Evolutionary conservation across 2,797 vertebrate genomes (phyloP).

Genomic region (Calcarius lapponicus): DNA sequence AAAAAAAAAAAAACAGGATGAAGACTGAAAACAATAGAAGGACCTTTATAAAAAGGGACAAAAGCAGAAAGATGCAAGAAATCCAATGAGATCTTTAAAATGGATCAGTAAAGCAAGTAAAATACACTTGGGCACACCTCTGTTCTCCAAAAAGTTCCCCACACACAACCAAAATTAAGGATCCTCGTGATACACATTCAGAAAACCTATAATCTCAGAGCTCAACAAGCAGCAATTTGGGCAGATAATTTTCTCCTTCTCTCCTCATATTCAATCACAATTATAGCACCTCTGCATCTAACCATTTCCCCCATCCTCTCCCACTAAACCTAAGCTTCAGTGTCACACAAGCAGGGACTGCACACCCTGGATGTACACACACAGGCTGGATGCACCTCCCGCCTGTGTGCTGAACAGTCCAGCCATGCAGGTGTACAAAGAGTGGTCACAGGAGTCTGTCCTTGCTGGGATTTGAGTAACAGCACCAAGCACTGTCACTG

Average conservation of each 20-base stretch:
- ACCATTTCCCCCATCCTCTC: neutral
- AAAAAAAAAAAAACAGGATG: conserved; percentile 8
- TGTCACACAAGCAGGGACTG: neutral
- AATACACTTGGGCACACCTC: neutral
- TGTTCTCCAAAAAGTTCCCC: neutral
- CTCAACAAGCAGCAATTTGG: neutral
- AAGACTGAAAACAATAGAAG: conserved; percentile 54
- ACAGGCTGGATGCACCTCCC: neutral
- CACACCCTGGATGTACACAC: neutral
- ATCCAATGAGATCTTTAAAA: neutral
- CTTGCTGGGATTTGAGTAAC: neutral
- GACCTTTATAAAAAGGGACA: conserved; percentile 34
- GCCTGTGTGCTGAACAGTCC: neutral
- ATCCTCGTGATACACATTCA: neutral
- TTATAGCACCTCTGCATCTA: neutral
- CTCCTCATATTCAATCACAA: neutral
- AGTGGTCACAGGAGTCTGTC: neutral
- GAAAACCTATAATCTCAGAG: neutral
- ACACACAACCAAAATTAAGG: neutral
- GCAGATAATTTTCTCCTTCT: neutral
- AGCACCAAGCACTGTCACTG: neutral
- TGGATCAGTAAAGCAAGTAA: neutral
- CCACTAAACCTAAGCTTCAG: neutral
- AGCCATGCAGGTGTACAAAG: neutral
- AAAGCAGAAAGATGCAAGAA: neutral